Evolutionary conservation across 2,797 vertebrate genomes (phyloP).

Genomic region (Catamblyrhynchus diadema): DNA sequence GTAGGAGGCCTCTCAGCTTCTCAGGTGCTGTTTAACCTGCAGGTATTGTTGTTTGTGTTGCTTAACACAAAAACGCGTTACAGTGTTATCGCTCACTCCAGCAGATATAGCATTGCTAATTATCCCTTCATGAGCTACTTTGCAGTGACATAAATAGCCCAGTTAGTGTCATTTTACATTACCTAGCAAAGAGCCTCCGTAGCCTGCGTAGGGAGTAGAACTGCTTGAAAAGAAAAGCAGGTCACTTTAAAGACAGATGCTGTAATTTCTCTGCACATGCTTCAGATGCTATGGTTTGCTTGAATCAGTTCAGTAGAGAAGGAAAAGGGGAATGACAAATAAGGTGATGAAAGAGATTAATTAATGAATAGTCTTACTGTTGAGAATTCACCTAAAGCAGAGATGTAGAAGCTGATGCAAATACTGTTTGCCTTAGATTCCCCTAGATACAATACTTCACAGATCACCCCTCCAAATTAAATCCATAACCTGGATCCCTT

Average conservation of each 20-base stretch:
- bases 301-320: neutral
- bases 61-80: neutral
- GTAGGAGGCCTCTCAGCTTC: neutral
- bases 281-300: neutral
- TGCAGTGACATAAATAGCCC: slow-evolving; percentile 32
- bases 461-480: neutral
- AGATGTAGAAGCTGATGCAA: neutral
- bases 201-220: neutral
- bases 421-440: neutral
- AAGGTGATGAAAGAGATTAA: neutral
- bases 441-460: neutral
- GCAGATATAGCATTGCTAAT: slow-evolving; percentile 12
- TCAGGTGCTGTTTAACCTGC: slow-evolving; percentile 25
- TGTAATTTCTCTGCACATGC: neutral
- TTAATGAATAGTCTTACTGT: neutral
- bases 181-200: neutral
- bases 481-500: neutral
- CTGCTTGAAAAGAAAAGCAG: neutral
- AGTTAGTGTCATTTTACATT: slow-evolving; percentile 29
- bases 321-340: neutral
- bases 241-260: neutral
- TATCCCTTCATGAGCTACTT: slow-evolving; percentile 36
- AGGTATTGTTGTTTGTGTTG: neutral
- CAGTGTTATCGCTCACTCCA: neutral
- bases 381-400: neutral